Evolutionary conservation across 2,113 vertebrate genomes (phyloP).

Genomic region (Caranx melampygus): DNA sequence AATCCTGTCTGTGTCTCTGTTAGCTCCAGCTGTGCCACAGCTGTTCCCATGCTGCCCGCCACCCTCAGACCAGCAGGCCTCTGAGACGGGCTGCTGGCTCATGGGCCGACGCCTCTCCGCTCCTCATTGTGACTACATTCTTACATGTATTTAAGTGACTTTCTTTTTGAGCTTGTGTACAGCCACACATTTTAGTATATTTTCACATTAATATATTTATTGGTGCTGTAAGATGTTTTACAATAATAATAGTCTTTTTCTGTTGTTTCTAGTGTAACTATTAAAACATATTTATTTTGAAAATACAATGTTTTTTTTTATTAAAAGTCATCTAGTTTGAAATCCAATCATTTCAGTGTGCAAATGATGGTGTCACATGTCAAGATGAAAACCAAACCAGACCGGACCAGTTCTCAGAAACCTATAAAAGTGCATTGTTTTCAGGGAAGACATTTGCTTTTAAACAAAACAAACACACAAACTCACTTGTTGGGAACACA

Average conservation of each 20-base stretch:
- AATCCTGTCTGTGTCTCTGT: neutral
- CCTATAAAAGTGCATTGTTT: too few relatives aligned
- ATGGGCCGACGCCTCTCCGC: constrained; percentile 3
- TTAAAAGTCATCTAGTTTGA: constrained; percentile 13
- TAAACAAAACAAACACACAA: too few relatives aligned
- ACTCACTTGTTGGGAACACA: too few relatives aligned
- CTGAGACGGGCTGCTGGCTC: constrained; percentile 29
- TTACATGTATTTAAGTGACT: constrained; percentile 74
- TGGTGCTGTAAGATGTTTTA: constrained; percentile 74
- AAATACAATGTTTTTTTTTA: constrained; percentile 70
- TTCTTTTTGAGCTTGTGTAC: constrained; percentile 71
- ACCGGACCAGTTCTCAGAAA: too few relatives aligned
- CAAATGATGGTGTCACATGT: neutral
- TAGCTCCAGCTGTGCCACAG: constrained; percentile 5
- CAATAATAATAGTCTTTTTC: constrained; percentile 76
- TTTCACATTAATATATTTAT: constrained; percentile 88
- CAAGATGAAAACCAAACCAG: neutral
- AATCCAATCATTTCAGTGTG: constrained; percentile 1
- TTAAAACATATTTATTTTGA: constrained; percentile 85
- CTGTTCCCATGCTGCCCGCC: constrained; percentile 20
- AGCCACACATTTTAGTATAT: constrained; percentile 80
- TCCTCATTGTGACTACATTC: constrained; percentile 68
- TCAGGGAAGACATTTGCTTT: too few relatives aligned
- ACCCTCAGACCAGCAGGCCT: constrained; percentile 24
- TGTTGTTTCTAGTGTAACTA: constrained; percentile 69